Percentiles rank a stretch among this genome's conserved stretches.
These are phyloP conservation scores for Taeniopygia guttata DNA, from an alignment of 2,797 vertebrate genomes.

Conservation along the genomic window DNA sequence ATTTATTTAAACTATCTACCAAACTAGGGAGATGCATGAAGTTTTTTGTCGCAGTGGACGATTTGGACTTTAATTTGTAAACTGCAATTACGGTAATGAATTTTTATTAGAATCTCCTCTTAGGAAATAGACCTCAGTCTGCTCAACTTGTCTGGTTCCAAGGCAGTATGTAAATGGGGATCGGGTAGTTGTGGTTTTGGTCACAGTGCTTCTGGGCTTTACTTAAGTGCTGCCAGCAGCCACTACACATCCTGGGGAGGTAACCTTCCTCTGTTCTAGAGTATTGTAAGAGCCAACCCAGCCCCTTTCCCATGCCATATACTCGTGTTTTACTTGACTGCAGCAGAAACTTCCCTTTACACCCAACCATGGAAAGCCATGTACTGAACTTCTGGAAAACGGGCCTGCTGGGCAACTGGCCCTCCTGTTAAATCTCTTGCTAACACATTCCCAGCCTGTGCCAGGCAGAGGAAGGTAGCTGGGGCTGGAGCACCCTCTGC, in stretches of 20 bases:
- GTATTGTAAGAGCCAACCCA: neutral
- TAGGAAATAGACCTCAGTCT: neutral
- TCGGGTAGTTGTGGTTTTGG: neutral
- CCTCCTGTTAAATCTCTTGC: neutral
- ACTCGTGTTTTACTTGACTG: neutral
- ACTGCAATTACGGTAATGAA: neutral
- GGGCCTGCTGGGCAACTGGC: neutral
- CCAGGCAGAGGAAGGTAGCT: neutral
- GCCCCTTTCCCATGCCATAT: neutral
- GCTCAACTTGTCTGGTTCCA: neutral
- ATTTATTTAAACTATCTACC: neutral
- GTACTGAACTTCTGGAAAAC: neutral
- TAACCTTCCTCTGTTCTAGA: neutral
- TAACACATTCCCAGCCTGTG: neutral
- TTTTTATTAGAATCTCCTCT: neutral
- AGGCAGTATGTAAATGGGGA: neutral
- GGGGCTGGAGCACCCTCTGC: conserved; percentile 64
- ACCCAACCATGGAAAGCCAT: accelerated
- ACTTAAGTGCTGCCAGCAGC: neutral
- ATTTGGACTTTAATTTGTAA: neutral
- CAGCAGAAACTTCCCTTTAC: neutral
- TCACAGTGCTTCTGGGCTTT: neutral
- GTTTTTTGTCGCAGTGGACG: accelerated
- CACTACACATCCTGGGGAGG: neutral
- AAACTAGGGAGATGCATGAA: neutral